phyloP scores from a whole-genome alignment of 2,797 vertebrate genomes.

The Coregonus ussuriensis region DNA sequence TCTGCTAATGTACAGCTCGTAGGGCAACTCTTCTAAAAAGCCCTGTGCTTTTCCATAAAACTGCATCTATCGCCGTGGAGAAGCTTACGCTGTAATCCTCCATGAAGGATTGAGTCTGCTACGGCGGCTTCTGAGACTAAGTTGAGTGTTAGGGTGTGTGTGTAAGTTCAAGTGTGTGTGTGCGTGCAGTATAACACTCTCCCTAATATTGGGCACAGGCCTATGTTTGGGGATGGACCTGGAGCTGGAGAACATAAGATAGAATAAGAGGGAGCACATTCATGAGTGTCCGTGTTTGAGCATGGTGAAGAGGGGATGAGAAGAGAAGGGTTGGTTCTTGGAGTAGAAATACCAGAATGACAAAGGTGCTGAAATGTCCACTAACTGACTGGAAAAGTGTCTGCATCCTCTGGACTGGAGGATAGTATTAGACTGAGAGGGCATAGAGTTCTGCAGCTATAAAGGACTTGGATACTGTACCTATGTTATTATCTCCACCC shows the following conservation, averaged over 20 bases:
- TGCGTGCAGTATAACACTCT: conserved; percentile 4
- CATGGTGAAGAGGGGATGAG: too few species aligned
- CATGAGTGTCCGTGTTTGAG: background rate
- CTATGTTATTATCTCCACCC: conserved; percentile 37
- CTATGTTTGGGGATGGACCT: background rate
- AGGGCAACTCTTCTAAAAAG: conserved; percentile 60
- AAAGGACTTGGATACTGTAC: conserved; percentile 69
- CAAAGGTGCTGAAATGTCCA: background rate
- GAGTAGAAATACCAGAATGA: background rate
- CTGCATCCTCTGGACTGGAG: too few species aligned
- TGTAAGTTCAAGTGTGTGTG: conserved; percentile 8
- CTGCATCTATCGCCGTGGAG: conserved; percentile 74
- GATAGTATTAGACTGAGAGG: background rate
- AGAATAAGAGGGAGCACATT: background rate
- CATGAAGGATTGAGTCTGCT: conserved; percentile 78
- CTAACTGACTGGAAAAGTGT: too few species aligned
- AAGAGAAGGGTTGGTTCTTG: background rate
- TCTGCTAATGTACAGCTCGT: conserved; percentile 20
- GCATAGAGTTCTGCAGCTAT: conserved; percentile 36
- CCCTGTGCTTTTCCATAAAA: conserved; percentile 70
- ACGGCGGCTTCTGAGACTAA: conserved; percentile 57
- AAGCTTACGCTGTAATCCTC: conserved; percentile 78
- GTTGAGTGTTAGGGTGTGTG: conserved; percentile 35
- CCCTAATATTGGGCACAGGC: background rate
- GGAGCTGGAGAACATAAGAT: background rate